Base-by-base conservation (phyloP, 2,113 vertebrate species). In the Hepsetus odoe region DNA sequence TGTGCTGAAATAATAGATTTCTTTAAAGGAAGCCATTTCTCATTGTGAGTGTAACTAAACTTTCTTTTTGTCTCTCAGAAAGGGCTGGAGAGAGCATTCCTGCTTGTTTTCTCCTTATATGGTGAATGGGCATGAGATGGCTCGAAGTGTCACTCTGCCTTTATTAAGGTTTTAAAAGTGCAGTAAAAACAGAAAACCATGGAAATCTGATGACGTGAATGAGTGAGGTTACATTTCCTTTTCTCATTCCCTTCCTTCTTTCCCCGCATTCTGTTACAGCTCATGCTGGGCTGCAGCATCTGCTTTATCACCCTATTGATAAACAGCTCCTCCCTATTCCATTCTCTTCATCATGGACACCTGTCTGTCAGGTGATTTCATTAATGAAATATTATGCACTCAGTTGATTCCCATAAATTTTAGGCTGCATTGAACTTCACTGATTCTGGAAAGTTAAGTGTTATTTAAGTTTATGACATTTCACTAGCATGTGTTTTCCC, bases 1-100 rank as follows among this genome's bases (percentile, higher is more conserved):
- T 53, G 35, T 42, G 38, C 46, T 59, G 70, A 77, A 83, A 81
- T 77, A 59, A 83, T 76, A 80, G 76, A 75, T 72, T 81, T 77
- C 46, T 73, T 85, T 85, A 49, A 77, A 69, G 56, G 72, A 53
- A 74, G 40, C 56, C 24, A 62, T 80, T 72, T 62, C 59, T 83
- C 76, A 73, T 51, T 76, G 56, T 62, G 51, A 65, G 72, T 51
- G 46, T 61, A 84, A 82, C 71, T 82, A 42, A 73, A 82, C 68
- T 22, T 72, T 64, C 55, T 80, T 68, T 74, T 62, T 77, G 74
- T 80, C 40, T 68, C 44, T 74, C 56, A 32, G 64, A 40, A 11
- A 64, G 28, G 28, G 55, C 55, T 58, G 51, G 18, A 51, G 18
- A 13, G 61, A 55, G 65, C 42, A 49, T 38, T 64, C 12, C 49